Evolutionary conservation across 2,888 invertebrate species (phyloP).

Genomic region (Chalcis sispes): DNA sequence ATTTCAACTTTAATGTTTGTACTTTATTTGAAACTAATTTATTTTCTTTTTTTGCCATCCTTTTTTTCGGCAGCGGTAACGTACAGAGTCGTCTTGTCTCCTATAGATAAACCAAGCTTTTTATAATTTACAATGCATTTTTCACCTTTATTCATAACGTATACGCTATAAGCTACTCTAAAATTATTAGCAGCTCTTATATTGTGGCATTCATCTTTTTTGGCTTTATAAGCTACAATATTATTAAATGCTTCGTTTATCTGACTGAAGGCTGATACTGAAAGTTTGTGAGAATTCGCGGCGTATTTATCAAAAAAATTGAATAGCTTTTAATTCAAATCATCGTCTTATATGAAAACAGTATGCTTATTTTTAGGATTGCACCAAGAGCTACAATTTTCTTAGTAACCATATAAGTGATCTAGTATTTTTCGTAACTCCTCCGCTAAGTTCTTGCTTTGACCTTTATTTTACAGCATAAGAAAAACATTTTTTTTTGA

Average conservation of each 20-base stretch:
- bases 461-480: too few species aligned
- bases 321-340: too few species aligned
- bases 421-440: too few species aligned
- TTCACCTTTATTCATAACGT: constrained; percentile 28
- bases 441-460: too few species aligned
- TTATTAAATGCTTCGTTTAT: constrained; percentile 61
- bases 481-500: too few species aligned
- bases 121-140: constrained; percentile 41
- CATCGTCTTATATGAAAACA: too few species aligned
- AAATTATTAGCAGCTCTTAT: too few species aligned
- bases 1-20: constrained; percentile 47
- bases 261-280: constrained; percentile 41
- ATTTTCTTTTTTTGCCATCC: constrained; percentile 36
- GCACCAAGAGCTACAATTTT: too few species aligned
- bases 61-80: constrained; percentile 31
- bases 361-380: too few species aligned
- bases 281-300: too few species aligned
- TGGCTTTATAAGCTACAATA: constrained; percentile 60
- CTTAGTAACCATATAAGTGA: too few species aligned
- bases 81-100: constrained; percentile 13
- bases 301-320: too few species aligned
- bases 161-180: constrained; percentile 22
- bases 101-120: constrained; percentile 32
- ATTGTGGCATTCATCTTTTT: background rate
- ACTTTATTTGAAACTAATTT: constrained; percentile 35